Conservation (phyloP, 2,888 invertebrate genomes). For the Eupithecia abbreviata region DNA sequence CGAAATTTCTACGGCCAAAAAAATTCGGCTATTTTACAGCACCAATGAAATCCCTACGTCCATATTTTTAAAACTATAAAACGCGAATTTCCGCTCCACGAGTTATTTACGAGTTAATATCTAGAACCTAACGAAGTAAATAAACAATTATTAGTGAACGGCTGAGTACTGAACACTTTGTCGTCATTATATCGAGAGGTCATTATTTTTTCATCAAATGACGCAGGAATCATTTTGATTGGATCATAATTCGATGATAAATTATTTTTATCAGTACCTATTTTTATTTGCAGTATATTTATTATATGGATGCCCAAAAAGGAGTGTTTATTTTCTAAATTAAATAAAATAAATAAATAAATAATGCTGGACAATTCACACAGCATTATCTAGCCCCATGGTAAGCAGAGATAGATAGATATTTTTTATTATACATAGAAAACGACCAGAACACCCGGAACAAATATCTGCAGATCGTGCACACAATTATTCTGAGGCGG, state of each 20-base stretch:
- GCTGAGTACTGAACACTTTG: neutral
- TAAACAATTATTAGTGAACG: constrained; percentile 33
- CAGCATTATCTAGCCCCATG: too few species aligned
- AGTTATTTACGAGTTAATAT: constrained; percentile 37
- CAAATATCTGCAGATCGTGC: too few species aligned
- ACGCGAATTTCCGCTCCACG: constrained; percentile 19
- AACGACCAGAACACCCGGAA: too few species aligned
- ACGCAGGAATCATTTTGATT: neutral
- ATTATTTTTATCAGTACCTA: neutral
- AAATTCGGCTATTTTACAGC: neutral
- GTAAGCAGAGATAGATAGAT: too few species aligned
- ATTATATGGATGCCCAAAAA: neutral
- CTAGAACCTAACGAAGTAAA: constrained; percentile 30
- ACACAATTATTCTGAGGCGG: too few species aligned
- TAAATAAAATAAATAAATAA: too few species aligned
- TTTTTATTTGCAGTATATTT: neutral
- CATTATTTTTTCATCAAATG: neutral
- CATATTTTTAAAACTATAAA: constrained; percentile 34
- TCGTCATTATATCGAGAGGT: neutral
- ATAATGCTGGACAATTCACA: too few species aligned
- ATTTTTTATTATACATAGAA: too few species aligned
- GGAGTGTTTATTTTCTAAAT: too few species aligned
- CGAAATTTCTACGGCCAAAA: too few species aligned
- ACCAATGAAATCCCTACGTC: constrained; percentile 5
- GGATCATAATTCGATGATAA: neutral